Evolutionary conservation across 2,797 vertebrate species (phyloP).

Genomic region (Chelidonichthys spinosus): DNA sequence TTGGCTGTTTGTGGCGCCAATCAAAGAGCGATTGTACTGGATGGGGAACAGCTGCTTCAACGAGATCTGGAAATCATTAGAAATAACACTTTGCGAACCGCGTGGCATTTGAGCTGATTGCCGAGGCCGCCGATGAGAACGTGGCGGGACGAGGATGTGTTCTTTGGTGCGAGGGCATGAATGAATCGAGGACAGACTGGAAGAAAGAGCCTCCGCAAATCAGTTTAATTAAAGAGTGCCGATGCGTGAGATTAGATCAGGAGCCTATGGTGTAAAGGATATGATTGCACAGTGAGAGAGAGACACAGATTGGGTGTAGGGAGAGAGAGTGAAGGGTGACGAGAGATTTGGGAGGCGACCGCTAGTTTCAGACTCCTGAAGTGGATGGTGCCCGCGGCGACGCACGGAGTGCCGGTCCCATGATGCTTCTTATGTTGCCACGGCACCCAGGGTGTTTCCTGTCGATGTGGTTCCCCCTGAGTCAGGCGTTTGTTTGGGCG

Average conservation of each 20-base stretch:
- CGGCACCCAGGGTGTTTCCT: slow-evolving; percentile 61
- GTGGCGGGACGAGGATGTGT: slow-evolving; percentile 36
- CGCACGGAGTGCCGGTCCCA: slow-evolving; percentile 41
- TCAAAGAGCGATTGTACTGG: slow-evolving; percentile 48
- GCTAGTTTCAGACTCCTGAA: slow-evolving; percentile 22
- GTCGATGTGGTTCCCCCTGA: slow-evolving; percentile 41
- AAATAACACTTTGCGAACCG: slow-evolving; percentile 58
- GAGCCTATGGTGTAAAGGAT: slow-evolving; percentile 81
- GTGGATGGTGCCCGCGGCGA: slow-evolving; percentile 37
- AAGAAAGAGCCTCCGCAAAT: slow-evolving; percentile 77
- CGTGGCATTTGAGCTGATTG: slow-evolving; percentile 72
- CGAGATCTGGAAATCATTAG: slow-evolving; percentile 69
- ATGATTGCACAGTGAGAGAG: slow-evolving; percentile 74
- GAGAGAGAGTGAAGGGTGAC: slow-evolving; percentile 20
- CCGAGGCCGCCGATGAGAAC: slow-evolving; percentile 45
- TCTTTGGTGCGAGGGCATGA: slow-evolving; percentile 51
- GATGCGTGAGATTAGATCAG: slow-evolving; percentile 86
- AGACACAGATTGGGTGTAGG: slow-evolving; percentile 43
- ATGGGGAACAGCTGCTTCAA: slow-evolving; percentile 58
- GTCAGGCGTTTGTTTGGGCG: slow-evolving; percentile 30
- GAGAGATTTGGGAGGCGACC: slow-evolving; percentile 17
- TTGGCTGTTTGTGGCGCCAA: slow-evolving; percentile 37
- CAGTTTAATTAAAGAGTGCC: slow-evolving; percentile 86
- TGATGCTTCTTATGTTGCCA: slow-evolving; percentile 43
- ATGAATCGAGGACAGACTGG: slow-evolving; percentile 70